Evolutionary conservation across 1,140 invertebrate species (phyloP).

Genomic region (Capitella teleta): DNA sequence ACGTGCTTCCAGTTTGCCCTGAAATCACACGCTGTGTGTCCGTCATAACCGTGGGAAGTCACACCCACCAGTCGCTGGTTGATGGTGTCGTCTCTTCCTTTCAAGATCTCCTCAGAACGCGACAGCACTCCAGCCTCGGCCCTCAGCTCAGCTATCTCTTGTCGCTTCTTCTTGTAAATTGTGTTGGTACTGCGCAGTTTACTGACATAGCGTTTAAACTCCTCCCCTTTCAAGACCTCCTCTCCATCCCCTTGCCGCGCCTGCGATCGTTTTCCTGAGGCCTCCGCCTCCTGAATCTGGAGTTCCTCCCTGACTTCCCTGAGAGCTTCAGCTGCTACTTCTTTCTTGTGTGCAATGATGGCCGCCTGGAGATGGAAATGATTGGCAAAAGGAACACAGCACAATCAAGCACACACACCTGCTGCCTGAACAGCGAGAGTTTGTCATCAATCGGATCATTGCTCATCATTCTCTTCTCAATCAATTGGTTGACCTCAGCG

Average conservation of each 20-base stretch:
- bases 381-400: background rate
- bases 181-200: constrained; percentile 64
- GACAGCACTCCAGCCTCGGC: constrained; percentile 57
- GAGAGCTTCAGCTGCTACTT: constrained; percentile 56
- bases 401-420: constrained; percentile 37
- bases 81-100: constrained; percentile 41
- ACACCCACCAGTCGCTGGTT: constrained; percentile 42
- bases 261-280: constrained; percentile 45
- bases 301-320: constrained; percentile 53
- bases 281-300: constrained; percentile 48
- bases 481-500: constrained; percentile 50
- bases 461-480: constrained; percentile 44
- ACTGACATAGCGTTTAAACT: constrained; percentile 68
- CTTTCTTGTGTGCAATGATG: constrained; percentile 65
- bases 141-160: constrained; percentile 58
- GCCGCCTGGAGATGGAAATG: constrained; percentile 46
- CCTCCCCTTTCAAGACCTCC: constrained; percentile 61
- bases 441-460: constrained; percentile 55
- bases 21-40: constrained; percentile 4
- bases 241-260: constrained; percentile 47
- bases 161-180: constrained; percentile 64
- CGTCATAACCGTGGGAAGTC: too few relatives aligned
- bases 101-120: constrained; percentile 53
- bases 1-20: constrained; percentile 35
- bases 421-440: constrained; percentile 68